Evolutionary conservation across 2,888 invertebrate genomes (phyloP).

Genomic region (Parnassius glacialis): DNA sequence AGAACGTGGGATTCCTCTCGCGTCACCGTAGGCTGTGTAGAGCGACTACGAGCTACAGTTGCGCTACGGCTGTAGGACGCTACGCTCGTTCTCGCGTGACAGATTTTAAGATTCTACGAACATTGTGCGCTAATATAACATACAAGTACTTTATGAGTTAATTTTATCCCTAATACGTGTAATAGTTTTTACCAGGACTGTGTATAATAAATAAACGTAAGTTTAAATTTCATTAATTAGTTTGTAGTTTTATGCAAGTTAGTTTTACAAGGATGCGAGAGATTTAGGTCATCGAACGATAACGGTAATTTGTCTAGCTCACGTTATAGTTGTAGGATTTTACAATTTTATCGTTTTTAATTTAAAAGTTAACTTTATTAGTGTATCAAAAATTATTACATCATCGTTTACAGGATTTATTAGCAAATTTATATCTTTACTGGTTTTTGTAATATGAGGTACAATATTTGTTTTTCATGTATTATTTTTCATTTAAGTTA

Average conservation of each 20-base stretch:
- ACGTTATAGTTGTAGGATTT: slow-evolving; percentile 2
- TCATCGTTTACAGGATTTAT: too few relatives aligned
- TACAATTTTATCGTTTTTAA: background rate
- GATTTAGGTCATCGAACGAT: slow-evolving; percentile 33
- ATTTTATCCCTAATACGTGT: slow-evolving; percentile 25
- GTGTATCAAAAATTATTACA: too few relatives aligned
- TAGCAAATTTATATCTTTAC: too few relatives aligned
- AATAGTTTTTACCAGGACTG: slow-evolving; percentile 28
- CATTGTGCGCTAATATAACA: slow-evolving; percentile 4
- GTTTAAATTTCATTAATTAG: slow-evolving; percentile 27
- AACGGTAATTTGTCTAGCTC: slow-evolving; percentile 24
- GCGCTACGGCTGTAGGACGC: slow-evolving; percentile 55
- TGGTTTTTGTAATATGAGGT: too few relatives aligned
- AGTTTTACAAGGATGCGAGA: slow-evolving; percentile 18
- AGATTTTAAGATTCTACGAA: slow-evolving; percentile 35
- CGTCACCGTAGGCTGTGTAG: slow-evolving; percentile 40
- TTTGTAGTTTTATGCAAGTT: slow-evolving; percentile 6
- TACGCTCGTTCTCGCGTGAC: slow-evolving; percentile 57
- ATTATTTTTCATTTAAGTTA: too few relatives aligned
- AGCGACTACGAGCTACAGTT: slow-evolving; percentile 48
- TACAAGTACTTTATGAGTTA: background rate
- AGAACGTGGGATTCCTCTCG: slow-evolving; percentile 39
- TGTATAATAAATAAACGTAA: slow-evolving; percentile 25
- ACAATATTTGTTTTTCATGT: too few relatives aligned
- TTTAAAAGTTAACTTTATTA: background rate